Evolutionary conservation across 1,140 invertebrate genomes (phyloP).

Genomic region (Phymorhynchus buccinoides): DNA sequence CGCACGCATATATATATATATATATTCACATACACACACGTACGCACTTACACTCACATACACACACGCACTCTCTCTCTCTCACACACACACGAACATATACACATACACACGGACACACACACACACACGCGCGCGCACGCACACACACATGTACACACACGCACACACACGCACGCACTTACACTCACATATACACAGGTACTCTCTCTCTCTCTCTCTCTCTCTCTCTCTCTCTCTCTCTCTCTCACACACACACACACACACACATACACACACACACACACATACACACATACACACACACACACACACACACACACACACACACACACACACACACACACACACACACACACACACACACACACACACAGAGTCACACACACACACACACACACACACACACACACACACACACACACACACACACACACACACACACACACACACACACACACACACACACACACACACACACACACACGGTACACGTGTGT

Average conservation of each 20-base stretch:
- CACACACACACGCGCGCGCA: not conserved
- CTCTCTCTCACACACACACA: not conserved
- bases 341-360: no score
- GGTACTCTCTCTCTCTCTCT: not conserved
- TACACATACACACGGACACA: conserved; percentile 16
- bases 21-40: no score
- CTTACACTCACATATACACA: not conserved
- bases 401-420: no score
- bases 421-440: no score
- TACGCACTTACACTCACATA: not conserved
- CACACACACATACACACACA: no score
- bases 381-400: no score
- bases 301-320: no score
- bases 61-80: conserved; percentile 10
- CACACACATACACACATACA: no score
- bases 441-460: not conserved
- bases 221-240: not conserved
- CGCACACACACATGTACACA: conserved; percentile 22
- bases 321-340: no score
- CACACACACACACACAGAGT: no score
- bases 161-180: conserved; percentile 1
- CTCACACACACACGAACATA: conserved; percentile 23
- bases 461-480: not conserved
- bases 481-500: no score
- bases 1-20: conserved; percentile 15